A percentile compares a stretch with the other conserved stretches of the same genome.
phyloP scores from a whole-genome alignment of 92 coral and sea anemone species.

The Zoanthus sansibaricus region DNA sequence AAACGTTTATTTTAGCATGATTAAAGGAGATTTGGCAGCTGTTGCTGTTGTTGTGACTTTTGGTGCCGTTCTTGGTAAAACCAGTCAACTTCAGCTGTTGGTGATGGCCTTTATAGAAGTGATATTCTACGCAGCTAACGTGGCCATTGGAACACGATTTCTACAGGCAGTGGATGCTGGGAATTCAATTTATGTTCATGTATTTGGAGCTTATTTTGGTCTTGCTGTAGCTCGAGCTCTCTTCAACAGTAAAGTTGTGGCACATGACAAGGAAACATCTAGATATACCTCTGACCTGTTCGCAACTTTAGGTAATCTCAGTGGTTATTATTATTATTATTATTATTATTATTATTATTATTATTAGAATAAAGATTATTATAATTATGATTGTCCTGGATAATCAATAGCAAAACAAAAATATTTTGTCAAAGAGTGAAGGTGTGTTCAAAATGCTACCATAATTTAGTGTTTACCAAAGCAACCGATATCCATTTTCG shows the following conservation, averaged over 20 bases:
- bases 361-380: no score
- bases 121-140: conserved; percentile 75
- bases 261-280: conserved; percentile 92
- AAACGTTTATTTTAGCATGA: conserved; percentile 63
- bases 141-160: conserved; percentile 76
- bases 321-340: background rate
- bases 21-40: conserved; percentile 89
- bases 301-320: conserved; percentile 82
- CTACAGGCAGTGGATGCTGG: conserved; percentile 92
- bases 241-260: conserved; percentile 77
- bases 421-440: no score
- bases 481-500: no score
- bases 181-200: conserved; percentile 80
- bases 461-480: no score
- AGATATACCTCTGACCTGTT: conserved; percentile 92
- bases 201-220: conserved; percentile 94
- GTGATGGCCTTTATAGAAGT: conserved; percentile 85
- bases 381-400: no score
- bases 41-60: conserved; percentile 81
- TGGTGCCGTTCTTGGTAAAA: conserved; percentile 94
- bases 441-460: no score
- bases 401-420: no score
- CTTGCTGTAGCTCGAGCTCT: conserved; percentile 77
- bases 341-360: no score
- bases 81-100: conserved; percentile 87